These are phyloP conservation scores for Polyommatus icarus DNA, from an alignment of 2,888 invertebrate genomes.

Conservation along the genomic window DNA sequence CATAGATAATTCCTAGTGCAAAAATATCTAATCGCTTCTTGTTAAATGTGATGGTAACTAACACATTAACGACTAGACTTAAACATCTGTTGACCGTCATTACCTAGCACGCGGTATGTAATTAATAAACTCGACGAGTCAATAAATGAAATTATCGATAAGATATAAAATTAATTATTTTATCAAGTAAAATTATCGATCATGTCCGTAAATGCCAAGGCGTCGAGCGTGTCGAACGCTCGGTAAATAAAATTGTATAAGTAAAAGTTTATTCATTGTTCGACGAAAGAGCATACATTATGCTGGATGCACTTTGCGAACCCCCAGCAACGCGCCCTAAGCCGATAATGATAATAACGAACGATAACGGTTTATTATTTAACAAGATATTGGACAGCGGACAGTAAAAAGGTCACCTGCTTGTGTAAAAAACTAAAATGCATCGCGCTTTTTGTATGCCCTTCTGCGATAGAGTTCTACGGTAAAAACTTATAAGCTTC, in stretches of 20 bases:
- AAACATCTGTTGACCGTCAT: neutral
- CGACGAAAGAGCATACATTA: slow-evolving; percentile 28
- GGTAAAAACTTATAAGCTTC: too few species aligned
- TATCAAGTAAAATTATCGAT: slow-evolving; percentile 16
- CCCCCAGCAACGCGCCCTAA: slow-evolving; percentile 31
- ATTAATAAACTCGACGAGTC: slow-evolving; percentile 3
- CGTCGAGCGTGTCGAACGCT: slow-evolving; percentile 8
- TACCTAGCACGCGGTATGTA: neutral
- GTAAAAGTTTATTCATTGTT: slow-evolving; percentile 29
- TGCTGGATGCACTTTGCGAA: slow-evolving; percentile 32
- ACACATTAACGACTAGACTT: neutral
- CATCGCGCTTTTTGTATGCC: neutral
- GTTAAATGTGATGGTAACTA: neutral
- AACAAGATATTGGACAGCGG: neutral
- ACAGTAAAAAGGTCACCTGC: neutral
- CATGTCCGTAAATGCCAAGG: slow-evolving; percentile 6
- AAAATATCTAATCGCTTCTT: neutral
- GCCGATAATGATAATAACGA: slow-evolving; percentile 32
- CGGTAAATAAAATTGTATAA: neutral
- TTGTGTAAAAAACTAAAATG: neutral
- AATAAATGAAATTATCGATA: slow-evolving; percentile 10
- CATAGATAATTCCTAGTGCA: neutral
- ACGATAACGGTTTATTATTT: slow-evolving; percentile 9
- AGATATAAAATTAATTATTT: neutral
- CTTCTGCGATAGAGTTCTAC: neutral